A percentile compares a stretch with the other conserved stretches of the same genome.
Conservation (phyloP, 2,113 vertebrate species). For the Micronycteris hirsuta region DNA sequence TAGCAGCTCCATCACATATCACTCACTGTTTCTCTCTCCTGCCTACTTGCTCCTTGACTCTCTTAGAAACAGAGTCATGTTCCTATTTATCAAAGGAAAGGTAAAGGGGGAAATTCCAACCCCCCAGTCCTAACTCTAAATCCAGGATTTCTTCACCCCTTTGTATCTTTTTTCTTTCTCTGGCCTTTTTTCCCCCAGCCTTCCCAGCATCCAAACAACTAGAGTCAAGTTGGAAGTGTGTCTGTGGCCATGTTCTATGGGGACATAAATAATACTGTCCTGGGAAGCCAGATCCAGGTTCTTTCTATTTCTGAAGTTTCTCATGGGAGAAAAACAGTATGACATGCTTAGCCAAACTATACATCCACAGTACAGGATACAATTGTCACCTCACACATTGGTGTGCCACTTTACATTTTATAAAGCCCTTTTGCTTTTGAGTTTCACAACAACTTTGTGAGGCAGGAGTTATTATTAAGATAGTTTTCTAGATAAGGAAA, state of each 20-base stretch:
- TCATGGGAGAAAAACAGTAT: not conserved
- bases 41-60: not conserved
- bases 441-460: not conserved
- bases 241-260: not conserved
- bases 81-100: not conserved
- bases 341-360: not conserved
- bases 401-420: not conserved
- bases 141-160: not conserved
- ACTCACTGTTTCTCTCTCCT: not conserved
- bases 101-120: not conserved
- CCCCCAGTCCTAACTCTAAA: not conserved
- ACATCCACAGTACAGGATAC: not conserved
- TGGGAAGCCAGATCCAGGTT: not conserved
- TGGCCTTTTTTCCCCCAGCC: not conserved
- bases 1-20: conserved; percentile 31
- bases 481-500: not conserved
- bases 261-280: not conserved
- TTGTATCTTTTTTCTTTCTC: not conserved
- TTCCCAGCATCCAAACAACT: not conserved
- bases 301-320: not conserved
- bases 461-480: not conserved
- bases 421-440: not conserved
- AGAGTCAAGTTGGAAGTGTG: not conserved
- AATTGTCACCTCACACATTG: not conserved
- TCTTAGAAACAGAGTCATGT: not conserved